These are phyloP conservation scores for Periophthalmus magnuspinnatus DNA, from an alignment of 2,797 vertebrate species.

Conservation along the genomic window DNA sequence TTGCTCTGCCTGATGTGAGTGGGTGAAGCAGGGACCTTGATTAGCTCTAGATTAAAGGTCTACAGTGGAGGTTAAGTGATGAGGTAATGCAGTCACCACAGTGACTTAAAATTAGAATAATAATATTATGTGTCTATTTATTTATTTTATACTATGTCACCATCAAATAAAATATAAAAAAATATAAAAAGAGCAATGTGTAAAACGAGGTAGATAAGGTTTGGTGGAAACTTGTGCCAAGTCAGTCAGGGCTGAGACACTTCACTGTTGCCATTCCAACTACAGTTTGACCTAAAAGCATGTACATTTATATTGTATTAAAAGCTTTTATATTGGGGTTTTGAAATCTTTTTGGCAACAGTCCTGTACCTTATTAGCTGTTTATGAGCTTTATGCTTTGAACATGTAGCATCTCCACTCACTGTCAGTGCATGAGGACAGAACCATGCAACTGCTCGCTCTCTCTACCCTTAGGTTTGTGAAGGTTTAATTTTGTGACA, in stretches of 20 bases:
- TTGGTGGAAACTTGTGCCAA: slow-evolving; percentile 42
- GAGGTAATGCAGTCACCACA: slow-evolving; percentile 22
- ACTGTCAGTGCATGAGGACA: slow-evolving; percentile 51
- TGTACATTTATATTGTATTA: slow-evolving; percentile 37
- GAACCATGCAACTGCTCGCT: slow-evolving; percentile 35
- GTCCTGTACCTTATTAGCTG: slow-evolving; percentile 20
- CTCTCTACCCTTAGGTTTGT: slow-evolving; percentile 13
- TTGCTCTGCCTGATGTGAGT: too few relatives aligned
- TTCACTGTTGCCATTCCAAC: slow-evolving; percentile 47
- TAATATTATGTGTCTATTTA: slow-evolving; percentile 42
- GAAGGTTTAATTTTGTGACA: slow-evolving; percentile 13
- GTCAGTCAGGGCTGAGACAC: slow-evolving; percentile 23
- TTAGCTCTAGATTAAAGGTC: slow-evolving; percentile 56
- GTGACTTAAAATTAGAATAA: slow-evolving; percentile 21
- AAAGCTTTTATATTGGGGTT: slow-evolving; percentile 39
- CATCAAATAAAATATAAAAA: slow-evolving; percentile 13
- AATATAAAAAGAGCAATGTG: not conserved
- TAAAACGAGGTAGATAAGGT: slow-evolving; percentile 45
- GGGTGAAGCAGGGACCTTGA: slow-evolving; percentile 28
- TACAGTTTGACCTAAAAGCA: slow-evolving; percentile 11
- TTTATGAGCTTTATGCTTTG: slow-evolving; percentile 46
- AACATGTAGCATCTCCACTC: slow-evolving; percentile 60
- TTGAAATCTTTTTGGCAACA: slow-evolving; percentile 37
- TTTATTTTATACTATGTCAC: slow-evolving; percentile 45
- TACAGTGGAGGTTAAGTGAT: slow-evolving; percentile 44